Base-by-base conservation (phyloP, 2,113 vertebrate species). In the Leucoraja erinaceus region DNA sequence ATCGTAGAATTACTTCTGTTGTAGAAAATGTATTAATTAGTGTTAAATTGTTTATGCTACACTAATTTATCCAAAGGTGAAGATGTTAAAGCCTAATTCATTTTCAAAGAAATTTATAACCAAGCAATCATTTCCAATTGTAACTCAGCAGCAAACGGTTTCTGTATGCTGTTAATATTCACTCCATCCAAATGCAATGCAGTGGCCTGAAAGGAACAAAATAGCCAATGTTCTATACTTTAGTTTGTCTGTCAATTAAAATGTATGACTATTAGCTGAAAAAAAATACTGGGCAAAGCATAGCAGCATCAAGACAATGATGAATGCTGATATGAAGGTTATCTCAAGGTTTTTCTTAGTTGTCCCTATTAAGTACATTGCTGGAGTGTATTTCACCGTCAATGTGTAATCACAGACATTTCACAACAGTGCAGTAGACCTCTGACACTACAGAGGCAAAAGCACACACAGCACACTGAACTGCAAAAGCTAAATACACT, bases 401-500 rank as follows among this genome's bases (percentile, higher is more conserved):
- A 78, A 38, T 61, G 38, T 25, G 56, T 25, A 63, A 75, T 61
- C 72, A 91, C 28, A 59, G 79, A 88, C 75, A 72, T 72, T 72
- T 93, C 66, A 93, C 72, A 91, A 93, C 66, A 93, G 86, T 66
- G 54, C 93, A 91, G n/a, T 28, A 88, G 56, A 92, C 92, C 93
- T 72, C 86, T 84, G 91, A 93, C 88, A 92, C 54, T 63, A 79
- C 28, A 47, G 93, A 77, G 93, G 54, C 61, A 74, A 91, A 91
- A 70, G 93, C 93, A 77, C 93, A 93, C 86, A 93, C 83, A 93
- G 77, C 66, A 66, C 66, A 90, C 84, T 93, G 84, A 93, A 59
- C 93, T 77, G 93, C 74, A 90, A 93, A 59, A 75, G 93, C 83
- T 94, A 93, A 93, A 94, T 90, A 68, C 68, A 75, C 61, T 94